A percentile compares a stretch with the other conserved stretches of the same genome.
Conservation (phyloP, 2,888 invertebrate species). For the Cyclophora punctaria region DNA sequence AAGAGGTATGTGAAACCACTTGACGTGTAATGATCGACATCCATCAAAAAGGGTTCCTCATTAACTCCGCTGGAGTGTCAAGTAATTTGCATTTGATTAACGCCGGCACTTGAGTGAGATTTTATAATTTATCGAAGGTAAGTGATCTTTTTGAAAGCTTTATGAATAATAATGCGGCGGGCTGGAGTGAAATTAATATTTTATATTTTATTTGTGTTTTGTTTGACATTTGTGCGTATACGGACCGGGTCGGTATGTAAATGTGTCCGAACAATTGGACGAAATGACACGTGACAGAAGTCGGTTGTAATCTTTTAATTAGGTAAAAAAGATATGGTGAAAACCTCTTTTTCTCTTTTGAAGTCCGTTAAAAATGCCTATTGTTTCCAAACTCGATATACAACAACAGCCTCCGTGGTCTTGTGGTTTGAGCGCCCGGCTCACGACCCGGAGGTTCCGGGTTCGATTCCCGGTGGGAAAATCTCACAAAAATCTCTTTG, state of each 20-base stretch:
- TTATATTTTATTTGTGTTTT: constrained; percentile 28
- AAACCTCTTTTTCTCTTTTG: neutral
- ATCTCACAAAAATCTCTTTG: no score
- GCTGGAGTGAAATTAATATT: constrained; percentile 39
- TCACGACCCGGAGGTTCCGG: no score
- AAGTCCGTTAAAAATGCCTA: neutral
- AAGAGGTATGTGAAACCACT: no score
- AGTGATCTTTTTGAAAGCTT: constrained; percentile 42
- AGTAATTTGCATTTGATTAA: constrained; percentile 46
- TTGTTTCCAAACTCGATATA: no score
- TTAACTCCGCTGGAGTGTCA: constrained; percentile 18
- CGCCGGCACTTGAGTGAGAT: constrained; percentile 35
- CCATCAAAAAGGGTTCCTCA: no score
- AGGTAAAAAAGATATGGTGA: neutral
- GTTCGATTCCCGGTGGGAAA: no score
- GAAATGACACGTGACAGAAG: neutral
- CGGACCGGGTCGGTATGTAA: neutral
- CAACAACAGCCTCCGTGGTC: no score
- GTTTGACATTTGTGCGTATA: constrained; percentile 6
- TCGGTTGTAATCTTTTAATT: neutral
- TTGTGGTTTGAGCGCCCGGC: no score
- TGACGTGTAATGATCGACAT: no score
- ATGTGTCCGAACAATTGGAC: neutral
- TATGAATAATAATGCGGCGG: constrained; percentile 44
- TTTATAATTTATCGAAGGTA: constrained; percentile 51